Percentiles rank a stretch among this genome's conserved stretches.
Conservation (phyloP, 2,113 vertebrate genomes). For the Thamnaconus septentrionalis region DNA sequence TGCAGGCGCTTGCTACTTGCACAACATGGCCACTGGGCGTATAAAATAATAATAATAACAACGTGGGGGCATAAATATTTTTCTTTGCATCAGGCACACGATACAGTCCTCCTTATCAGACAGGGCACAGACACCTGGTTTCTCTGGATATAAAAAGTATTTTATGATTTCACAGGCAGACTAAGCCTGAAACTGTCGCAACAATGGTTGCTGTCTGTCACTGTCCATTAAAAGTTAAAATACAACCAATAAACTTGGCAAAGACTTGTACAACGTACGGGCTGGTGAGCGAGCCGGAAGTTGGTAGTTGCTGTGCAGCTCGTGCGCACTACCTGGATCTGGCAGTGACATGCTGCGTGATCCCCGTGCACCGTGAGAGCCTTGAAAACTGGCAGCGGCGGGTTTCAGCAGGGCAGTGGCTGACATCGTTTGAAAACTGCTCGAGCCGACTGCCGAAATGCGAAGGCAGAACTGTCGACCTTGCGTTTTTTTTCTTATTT, state of each 20-base stretch:
- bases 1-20: too few species aligned
- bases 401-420: constrained; percentile 47
- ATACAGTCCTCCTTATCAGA: not conserved
- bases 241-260: constrained; percentile 34
- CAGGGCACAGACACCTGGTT: not conserved
- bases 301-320: not conserved
- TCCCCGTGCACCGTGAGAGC: constrained; percentile 4
- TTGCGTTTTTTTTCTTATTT: constrained; percentile 20
- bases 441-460: constrained; percentile 35
- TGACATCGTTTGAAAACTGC: constrained; percentile 53
- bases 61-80: not conserved
- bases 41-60: too few species aligned
- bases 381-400: constrained; percentile 48
- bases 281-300: constrained; percentile 1
- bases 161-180: too few species aligned
- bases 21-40: too few species aligned
- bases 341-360: not conserved
- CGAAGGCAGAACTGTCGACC: constrained; percentile 25
- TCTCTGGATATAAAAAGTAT: too few species aligned
- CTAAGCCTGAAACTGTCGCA: too few species aligned
- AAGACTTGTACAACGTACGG: constrained; percentile 21
- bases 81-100: not conserved
- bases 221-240: constrained; percentile 3
- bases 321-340: too few species aligned
- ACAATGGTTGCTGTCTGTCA: too few species aligned